Evolutionary conservation across 2,888 invertebrate genomes (phyloP).

Genomic region (Leptinotarsa juncta): DNA sequence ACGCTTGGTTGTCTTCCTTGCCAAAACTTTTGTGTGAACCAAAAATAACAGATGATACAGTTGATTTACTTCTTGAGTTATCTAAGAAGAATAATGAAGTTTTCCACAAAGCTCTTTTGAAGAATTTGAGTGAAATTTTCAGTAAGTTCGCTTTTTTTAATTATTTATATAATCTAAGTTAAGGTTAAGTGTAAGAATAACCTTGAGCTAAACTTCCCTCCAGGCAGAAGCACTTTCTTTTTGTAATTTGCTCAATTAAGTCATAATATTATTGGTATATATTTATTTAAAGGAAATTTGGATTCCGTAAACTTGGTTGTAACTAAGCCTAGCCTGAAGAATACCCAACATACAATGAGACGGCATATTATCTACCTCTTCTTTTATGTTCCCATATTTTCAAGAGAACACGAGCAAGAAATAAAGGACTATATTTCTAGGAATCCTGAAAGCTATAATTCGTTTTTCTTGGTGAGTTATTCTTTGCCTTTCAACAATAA

Average conservation of each 20-base stretch:
- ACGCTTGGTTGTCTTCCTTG: slow-evolving; percentile 69
- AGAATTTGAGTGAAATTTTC: slow-evolving; percentile 67
- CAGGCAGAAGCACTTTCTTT: too few relatives aligned
- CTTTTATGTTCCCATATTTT: not conserved
- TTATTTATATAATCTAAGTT: not conserved
- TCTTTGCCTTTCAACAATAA: not conserved
- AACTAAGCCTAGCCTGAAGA: slow-evolving; percentile 18
- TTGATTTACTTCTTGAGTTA: slow-evolving; percentile 71
- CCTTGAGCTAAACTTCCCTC: too few relatives aligned
- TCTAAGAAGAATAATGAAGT: slow-evolving; percentile 69
- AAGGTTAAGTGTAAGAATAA: too few relatives aligned
- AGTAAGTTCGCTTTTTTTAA: slow-evolving; percentile 48
- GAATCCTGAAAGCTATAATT: not conserved
- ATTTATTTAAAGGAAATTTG: slow-evolving; percentile 41
- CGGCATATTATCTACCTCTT: not conserved
- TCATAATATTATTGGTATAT: not conserved
- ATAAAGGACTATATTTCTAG: not conserved
- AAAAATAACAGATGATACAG: slow-evolving; percentile 67
- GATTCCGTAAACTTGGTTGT: slow-evolving; percentile 34
- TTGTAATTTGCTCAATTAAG: too few relatives aligned
- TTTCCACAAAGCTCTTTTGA: slow-evolving; percentile 68
- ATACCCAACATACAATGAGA: not conserved
- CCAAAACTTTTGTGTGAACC: slow-evolving; percentile 70
- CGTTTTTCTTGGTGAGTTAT: not conserved
- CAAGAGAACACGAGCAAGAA: not conserved